phyloP scores from a whole-genome alignment of 2,113 vertebrate species.

The Anolis carolinensis region DNA sequence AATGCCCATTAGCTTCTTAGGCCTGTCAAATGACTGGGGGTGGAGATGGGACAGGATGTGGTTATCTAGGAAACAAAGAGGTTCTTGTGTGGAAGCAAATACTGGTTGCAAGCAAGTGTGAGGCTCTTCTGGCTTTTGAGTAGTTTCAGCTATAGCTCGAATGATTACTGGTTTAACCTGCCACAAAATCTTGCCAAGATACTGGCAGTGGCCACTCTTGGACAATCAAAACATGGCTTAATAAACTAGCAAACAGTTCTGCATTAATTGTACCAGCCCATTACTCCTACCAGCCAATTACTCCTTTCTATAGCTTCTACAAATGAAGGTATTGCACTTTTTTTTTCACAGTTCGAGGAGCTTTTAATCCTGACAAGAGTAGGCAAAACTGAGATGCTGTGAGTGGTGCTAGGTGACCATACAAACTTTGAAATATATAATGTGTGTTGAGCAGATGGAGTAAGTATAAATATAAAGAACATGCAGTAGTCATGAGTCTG shows the following conservation, averaged over 20 bases:
- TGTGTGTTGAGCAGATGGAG: too few species aligned
- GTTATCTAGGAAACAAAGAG: conserved; percentile 7
- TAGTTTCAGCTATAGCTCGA: background rate
- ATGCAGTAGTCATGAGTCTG: too few species aligned
- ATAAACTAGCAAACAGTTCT: background rate
- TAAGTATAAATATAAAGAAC: too few species aligned
- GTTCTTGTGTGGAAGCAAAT: background rate
- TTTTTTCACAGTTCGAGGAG: too few species aligned
- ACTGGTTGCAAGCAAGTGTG: background rate
- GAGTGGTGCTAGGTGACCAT: too few species aligned
- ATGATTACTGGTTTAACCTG: background rate
- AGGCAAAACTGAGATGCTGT: too few species aligned
- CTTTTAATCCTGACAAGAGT: too few species aligned
- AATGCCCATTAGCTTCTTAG: background rate
- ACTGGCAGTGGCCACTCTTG: background rate
- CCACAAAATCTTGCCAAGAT: background rate
- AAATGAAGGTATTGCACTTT: too few species aligned
- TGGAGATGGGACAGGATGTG: background rate
- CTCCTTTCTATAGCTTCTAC: too few species aligned
- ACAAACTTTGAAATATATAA: too few species aligned
- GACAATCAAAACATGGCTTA: background rate
- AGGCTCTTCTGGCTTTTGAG: background rate
- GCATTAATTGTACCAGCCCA: too few species aligned
- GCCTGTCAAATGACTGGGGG: background rate
- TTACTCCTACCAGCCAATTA: too few species aligned